A percentile compares a stretch with the other conserved stretches of the same genome.
phyloP scores from a whole-genome alignment of 2,797 vertebrate species.

The Sitta carolinensis region DNA sequence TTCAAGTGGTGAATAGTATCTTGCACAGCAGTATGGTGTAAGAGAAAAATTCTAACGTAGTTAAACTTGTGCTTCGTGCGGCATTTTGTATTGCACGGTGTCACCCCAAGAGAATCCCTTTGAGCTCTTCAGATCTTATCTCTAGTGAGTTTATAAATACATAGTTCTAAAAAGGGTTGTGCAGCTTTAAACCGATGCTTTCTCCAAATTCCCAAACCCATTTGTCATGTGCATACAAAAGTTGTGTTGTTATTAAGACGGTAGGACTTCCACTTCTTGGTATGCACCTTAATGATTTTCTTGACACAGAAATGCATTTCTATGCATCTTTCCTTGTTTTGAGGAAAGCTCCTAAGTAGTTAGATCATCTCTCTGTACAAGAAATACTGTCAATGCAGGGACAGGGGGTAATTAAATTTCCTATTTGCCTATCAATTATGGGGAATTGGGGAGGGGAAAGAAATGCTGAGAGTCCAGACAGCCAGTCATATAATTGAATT shows the following conservation, averaged over 20 bases:
- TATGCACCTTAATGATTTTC: constrained; percentile 16
- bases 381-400: background rate
- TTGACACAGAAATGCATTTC: constrained; percentile 13
- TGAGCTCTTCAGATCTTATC: constrained; percentile 8
- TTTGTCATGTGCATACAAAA: constrained; percentile 41
- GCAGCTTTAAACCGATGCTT: constrained; percentile 56
- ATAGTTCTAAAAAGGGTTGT: constrained; percentile 32
- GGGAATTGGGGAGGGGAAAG: background rate
- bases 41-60: constrained; percentile 2
- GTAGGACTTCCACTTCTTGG: background rate
- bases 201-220: background rate
- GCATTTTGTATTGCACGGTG: constrained; percentile 46
- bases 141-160: constrained; percentile 20
- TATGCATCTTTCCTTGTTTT: background rate
- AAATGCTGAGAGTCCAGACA: background rate
- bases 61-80: constrained; percentile 15
- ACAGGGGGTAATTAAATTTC: background rate
- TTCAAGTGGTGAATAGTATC: constrained; percentile 23
- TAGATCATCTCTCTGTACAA: background rate
- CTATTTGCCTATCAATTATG: background rate
- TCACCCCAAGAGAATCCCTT: constrained; percentile 12
- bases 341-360: background rate
- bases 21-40: constrained; percentile 43
- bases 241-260: background rate
- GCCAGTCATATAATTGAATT: constrained; percentile 29